A percentile compares a stretch with the other conserved stretches of the same genome.
phyloP scores from a whole-genome alignment of 2,797 vertebrate species.

The Staurois parvus region DNA sequence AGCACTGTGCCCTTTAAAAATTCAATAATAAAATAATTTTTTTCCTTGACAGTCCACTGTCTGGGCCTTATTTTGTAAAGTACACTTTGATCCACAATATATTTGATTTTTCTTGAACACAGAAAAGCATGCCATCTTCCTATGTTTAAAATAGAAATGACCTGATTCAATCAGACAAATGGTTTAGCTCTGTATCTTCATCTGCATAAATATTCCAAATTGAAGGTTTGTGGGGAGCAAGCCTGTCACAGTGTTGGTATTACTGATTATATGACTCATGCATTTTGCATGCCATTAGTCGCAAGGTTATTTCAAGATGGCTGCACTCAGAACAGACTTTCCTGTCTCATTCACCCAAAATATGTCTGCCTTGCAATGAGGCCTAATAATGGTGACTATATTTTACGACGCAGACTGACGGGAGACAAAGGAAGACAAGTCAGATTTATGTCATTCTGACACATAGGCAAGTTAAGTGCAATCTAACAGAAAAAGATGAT shows the following conservation, averaged over 20 bases:
- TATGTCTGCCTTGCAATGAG: constrained; percentile 12
- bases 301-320: constrained; percentile 50
- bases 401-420: background rate
- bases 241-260: constrained; percentile 9
- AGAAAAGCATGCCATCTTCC: constrained; percentile 9
- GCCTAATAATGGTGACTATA: background rate
- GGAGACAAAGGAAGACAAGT: background rate
- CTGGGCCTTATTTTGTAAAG: background rate
- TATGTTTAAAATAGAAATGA: background rate
- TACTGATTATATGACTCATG: constrained; percentile 25
- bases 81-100: background rate
- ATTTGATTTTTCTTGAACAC: background rate
- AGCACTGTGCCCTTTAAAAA: too few species aligned
- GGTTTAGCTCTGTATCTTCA: background rate
- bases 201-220: constrained; percentile 30
- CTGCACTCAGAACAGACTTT: constrained; percentile 1
- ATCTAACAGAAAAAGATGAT: constrained; percentile 13
- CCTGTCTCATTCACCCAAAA: background rate
- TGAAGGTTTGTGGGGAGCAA: constrained; percentile 29
- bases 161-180: constrained; percentile 42
- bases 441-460: constrained; percentile 3
- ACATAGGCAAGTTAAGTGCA: constrained; percentile 13
- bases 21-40: background rate
- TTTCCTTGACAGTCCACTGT: background rate
- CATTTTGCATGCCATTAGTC: constrained; percentile 27